phyloP scores from a whole-genome alignment of 2,888 invertebrate species.

The Ctena decussata region DNA sequence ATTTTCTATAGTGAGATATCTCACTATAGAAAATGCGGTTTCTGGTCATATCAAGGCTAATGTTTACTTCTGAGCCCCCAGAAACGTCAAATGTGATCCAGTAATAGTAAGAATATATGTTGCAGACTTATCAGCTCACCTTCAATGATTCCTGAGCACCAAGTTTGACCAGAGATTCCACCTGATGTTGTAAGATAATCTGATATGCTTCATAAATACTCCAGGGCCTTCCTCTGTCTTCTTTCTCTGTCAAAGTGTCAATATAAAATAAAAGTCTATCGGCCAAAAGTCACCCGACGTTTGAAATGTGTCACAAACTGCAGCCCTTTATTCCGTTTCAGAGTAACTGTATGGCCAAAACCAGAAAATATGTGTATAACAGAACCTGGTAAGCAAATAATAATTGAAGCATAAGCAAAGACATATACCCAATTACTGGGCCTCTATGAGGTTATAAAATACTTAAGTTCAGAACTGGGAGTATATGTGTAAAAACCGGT shows the following conservation, averaged over 20 bases:
- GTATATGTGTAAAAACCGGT: too few species aligned
- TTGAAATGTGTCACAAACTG: neutral
- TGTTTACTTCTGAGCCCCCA: too few species aligned
- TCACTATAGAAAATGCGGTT: too few species aligned
- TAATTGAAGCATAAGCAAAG: neutral
- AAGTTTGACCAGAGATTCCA: conserved; percentile 75
- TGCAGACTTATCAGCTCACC: conserved; percentile 57
- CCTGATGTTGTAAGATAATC: conserved; percentile 77
- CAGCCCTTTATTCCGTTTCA: neutral
- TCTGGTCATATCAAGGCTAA: too few species aligned
- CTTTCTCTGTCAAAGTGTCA: too few species aligned
- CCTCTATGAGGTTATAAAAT: too few species aligned
- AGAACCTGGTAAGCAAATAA: neutral
- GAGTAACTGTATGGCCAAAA: neutral
- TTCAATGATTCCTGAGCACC: conserved; percentile 73
- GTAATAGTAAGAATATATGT: too few species aligned
- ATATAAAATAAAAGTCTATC: too few species aligned
- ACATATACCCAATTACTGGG: neutral
- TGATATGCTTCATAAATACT: conserved; percentile 79
- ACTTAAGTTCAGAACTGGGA: too few species aligned
- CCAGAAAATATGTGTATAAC: neutral
- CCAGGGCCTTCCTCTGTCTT: conserved; percentile 79
- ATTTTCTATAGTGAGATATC: too few species aligned
- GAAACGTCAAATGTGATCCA: too few species aligned
- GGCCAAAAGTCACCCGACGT: neutral